Conservation (phyloP, 1,140 invertebrate species). For the Phenacoccus solenopsis region DNA sequence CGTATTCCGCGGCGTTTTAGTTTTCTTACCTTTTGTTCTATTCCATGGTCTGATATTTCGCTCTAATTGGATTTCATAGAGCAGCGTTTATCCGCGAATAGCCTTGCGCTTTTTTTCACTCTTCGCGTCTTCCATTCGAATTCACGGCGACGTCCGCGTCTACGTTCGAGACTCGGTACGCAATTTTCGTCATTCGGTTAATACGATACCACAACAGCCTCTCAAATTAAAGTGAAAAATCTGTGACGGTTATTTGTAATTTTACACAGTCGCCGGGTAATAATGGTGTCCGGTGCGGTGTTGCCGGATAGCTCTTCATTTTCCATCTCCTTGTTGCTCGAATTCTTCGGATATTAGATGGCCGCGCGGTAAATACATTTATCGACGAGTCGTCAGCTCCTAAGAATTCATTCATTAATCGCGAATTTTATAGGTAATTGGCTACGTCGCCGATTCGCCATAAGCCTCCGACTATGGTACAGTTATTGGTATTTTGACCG, state of each 20-base stretch:
- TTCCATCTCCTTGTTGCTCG: no score
- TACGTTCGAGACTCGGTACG: background rate
- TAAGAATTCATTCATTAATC: background rate
- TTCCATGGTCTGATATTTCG: background rate
- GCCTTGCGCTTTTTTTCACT: background rate
- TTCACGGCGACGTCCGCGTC: background rate
- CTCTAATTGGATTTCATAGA: background rate
- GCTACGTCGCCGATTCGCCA: background rate
- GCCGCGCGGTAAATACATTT: no score
- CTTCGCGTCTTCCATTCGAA: background rate
- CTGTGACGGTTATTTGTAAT: conserved; percentile 1
- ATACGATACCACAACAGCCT: background rate
- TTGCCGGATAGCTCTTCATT: background rate
- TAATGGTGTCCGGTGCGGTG: background rate
- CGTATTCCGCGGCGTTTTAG: background rate
- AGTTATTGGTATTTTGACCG: background rate
- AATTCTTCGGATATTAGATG: no score
- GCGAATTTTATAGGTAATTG: background rate
- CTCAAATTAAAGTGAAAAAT: background rate
- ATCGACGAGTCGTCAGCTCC: no score
- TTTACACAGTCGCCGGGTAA: background rate
- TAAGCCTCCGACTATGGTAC: background rate
- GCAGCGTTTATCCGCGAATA: background rate
- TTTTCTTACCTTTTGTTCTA: background rate
- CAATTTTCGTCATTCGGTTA: background rate